A percentile compares a stretch with the other conserved stretches of the same genome.
These are phyloP conservation scores for Drosophila triauraria DNA, from an alignment of 1,140 invertebrate genomes.

Conservation along the genomic window DNA sequence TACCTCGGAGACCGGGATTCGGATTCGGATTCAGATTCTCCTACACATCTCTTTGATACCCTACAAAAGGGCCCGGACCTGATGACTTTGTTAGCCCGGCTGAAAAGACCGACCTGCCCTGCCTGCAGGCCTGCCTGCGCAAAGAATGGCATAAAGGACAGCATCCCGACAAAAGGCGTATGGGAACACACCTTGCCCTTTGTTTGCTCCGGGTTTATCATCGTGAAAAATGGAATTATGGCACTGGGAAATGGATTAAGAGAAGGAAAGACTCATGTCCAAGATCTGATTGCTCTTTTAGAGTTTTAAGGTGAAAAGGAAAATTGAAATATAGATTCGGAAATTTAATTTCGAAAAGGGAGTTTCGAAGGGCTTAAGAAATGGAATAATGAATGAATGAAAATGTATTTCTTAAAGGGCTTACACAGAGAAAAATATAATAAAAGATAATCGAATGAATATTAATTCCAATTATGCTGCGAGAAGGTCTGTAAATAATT, in stretches of 20 bases:
- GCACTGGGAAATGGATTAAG: slow-evolving; percentile 47
- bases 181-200: slow-evolving; percentile 41
- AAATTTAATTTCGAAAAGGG: slow-evolving; percentile 19
- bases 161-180: slow-evolving; percentile 27
- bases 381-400: slow-evolving; percentile 2
- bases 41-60: slow-evolving; percentile 44
- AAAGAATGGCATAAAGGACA: slow-evolving; percentile 40
- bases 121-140: neutral
- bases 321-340: slow-evolving; percentile 28
- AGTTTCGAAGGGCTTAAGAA: slow-evolving; percentile 7
- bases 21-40: slow-evolving; percentile 14
- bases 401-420: neutral
- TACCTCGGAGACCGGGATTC: slow-evolving; percentile 31
- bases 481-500: too few species aligned
- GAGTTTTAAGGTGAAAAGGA: neutral
- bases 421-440: neutral
- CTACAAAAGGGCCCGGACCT: slow-evolving; percentile 36
- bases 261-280: slow-evolving; percentile 21
- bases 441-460: neutral
- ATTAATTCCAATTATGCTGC: neutral
- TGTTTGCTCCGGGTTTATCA: slow-evolving; percentile 29
- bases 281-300: slow-evolving; percentile 47
- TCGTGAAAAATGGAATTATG: slow-evolving; percentile 53
- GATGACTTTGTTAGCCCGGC: slow-evolving; percentile 57
- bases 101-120: slow-evolving; percentile 14